Conservation (phyloP, 2,797 vertebrate species). For the Smutsia temminckii region DNA sequence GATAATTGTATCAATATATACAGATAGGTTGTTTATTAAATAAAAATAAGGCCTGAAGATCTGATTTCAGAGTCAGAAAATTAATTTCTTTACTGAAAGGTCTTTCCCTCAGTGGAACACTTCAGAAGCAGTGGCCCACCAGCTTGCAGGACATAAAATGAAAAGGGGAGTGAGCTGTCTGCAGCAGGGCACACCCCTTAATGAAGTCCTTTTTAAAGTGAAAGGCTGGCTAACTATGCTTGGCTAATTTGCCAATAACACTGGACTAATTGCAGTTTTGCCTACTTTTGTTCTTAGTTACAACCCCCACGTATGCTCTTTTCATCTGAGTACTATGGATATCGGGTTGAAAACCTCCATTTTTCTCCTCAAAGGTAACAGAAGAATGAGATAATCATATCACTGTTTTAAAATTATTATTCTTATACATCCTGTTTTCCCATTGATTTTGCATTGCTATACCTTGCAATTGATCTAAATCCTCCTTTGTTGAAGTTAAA, state of each 20-base stretch:
- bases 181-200: background rate
- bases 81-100: background rate
- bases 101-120: background rate
- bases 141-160: background rate
- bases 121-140: background rate
- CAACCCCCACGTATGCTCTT: background rate
- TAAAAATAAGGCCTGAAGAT: background rate
- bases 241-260: background rate
- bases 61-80: background rate
- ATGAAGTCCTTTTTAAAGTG: background rate
- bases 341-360: background rate
- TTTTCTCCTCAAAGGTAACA: background rate
- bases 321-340: background rate
- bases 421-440: background rate
- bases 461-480: background rate
- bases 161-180: background rate
- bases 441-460: conserved; percentile 17
- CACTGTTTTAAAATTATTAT: background rate
- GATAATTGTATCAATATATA: background rate
- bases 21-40: background rate
- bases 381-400: background rate
- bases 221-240: background rate
- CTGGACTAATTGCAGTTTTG: background rate
- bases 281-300: background rate
- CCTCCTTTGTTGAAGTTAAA: background rate